A percentile compares a stretch with the other conserved stretches of the same genome.
phyloP scores from a whole-genome alignment of 1,140 invertebrate species.

The Trichonephila inaurata region DNA sequence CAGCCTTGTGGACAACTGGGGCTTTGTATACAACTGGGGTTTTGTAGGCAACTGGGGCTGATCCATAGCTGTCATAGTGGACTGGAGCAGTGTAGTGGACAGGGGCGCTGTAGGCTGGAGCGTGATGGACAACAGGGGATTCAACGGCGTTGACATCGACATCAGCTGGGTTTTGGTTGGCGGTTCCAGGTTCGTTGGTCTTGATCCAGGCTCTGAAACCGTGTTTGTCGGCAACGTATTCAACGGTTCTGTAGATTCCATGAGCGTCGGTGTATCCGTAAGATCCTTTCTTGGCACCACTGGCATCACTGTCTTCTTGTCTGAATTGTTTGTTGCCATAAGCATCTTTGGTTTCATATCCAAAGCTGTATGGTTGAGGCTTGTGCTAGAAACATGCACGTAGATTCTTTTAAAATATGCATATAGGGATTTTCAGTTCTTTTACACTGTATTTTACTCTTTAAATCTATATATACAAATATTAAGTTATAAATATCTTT shows the following conservation, averaged over 20 bases:
- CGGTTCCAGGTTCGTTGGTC: conserved; percentile 77
- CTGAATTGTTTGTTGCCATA: conserved; percentile 77
- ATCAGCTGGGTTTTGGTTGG: conserved; percentile 70
- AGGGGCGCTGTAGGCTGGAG: conserved; percentile 73
- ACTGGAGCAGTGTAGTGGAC: conserved; percentile 69
- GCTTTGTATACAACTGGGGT: conserved; percentile 60
- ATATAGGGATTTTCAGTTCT: background rate
- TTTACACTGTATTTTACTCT: background rate
- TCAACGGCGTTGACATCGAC: conserved; percentile 71
- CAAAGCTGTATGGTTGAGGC: conserved; percentile 77
- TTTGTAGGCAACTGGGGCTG: conserved; percentile 73
- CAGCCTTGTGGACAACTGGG: conserved; percentile 65
- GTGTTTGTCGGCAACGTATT: conserved; percentile 77
- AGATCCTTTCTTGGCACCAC: conserved; percentile 75
- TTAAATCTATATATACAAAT: background rate
- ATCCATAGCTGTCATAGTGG: conserved; percentile 71
- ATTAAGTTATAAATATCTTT: no score
- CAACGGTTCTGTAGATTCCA: conserved; percentile 76
- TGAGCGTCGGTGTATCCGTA: conserved; percentile 77
- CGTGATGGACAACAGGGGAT: conserved; percentile 75
- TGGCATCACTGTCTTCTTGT: conserved; percentile 76
- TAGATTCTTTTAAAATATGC: no score
- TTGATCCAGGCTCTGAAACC: conserved; percentile 77
- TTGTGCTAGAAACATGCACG: conserved; percentile 41
- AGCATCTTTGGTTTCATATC: conserved; percentile 76